phyloP scores from a whole-genome alignment of 2,113 vertebrate genomes.

The Peucedramus taeniatus region DNA sequence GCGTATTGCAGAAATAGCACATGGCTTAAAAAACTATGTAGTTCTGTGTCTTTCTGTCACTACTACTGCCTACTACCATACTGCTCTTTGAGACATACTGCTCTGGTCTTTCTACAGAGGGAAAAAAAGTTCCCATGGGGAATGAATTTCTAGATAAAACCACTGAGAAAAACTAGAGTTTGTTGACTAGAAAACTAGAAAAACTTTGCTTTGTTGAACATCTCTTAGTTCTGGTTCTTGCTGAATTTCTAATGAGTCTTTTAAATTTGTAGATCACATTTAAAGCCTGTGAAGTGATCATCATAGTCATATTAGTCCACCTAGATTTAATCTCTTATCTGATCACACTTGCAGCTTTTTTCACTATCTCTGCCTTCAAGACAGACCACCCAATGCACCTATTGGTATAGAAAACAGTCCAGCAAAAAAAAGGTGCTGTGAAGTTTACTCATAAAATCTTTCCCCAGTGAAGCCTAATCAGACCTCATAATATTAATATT shows the following conservation, averaged over 20 bases:
- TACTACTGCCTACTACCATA: not conserved
- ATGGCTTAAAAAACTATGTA: not conserved
- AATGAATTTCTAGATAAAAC: not conserved
- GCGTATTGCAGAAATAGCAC: not conserved
- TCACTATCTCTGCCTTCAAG: not conserved
- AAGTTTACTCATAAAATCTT: not conserved
- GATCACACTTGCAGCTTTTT: not conserved
- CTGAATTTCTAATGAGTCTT: not conserved
- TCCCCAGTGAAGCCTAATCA: not conserved
- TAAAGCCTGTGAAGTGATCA: not conserved
- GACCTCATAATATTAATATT: not conserved
- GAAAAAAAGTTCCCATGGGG: rapidly evolving
- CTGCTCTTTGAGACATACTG: not conserved
- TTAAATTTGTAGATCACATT: not conserved
- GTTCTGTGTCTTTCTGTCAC: not conserved
- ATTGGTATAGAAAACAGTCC: not conserved
- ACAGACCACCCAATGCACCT: rapidly evolving
- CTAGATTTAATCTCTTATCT: not conserved
- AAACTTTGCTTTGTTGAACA: not conserved
- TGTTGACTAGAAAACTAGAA: too few relatives aligned
- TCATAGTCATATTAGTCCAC: not conserved
- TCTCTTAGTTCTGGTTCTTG: not conserved
- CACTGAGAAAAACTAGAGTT: not conserved
- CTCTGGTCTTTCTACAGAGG: not conserved
- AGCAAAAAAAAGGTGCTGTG: not conserved